Evolutionary conservation across 2,113 vertebrate species (phyloP).

Genomic region (Oriolus oriolus): DNA sequence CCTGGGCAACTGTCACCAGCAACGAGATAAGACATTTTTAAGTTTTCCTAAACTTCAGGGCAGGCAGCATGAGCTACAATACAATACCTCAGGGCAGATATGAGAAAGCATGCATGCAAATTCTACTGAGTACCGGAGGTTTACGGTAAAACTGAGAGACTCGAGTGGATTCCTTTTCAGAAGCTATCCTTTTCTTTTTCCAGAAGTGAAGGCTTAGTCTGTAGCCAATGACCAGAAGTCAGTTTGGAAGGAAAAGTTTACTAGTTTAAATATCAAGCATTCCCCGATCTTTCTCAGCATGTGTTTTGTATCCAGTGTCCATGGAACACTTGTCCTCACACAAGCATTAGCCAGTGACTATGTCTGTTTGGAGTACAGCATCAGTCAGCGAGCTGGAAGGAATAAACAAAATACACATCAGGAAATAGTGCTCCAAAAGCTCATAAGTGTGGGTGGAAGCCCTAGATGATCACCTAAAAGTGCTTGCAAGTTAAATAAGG

Average conservation of each 20-base stretch:
- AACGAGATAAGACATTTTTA: neutral
- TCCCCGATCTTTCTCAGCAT: constrained; percentile 63
- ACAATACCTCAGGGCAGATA: constrained; percentile 35
- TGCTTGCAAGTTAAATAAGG: neutral
- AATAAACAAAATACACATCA: constrained; percentile 65
- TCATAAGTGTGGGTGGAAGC: constrained; percentile 40
- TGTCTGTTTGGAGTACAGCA: constrained; percentile 64
- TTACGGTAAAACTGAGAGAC: constrained; percentile 34
- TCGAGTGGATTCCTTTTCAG: constrained; percentile 32
- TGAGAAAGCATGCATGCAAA: constrained; percentile 4
- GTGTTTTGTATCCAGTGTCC: constrained; percentile 66
- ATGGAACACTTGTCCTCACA: constrained; percentile 67
- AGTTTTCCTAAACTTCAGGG: neutral
- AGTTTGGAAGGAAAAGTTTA: constrained; percentile 51
- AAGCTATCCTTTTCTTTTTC: constrained; percentile 60
- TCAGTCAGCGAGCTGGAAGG: constrained; percentile 66
- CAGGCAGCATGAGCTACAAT: neutral
- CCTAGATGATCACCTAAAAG: constrained; percentile 12
- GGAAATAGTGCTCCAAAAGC: constrained; percentile 57
- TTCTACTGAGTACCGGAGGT: constrained; percentile 44
- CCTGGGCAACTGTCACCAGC: neutral
- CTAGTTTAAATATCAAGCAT: constrained; percentile 60
- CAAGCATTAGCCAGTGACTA: constrained; percentile 66
- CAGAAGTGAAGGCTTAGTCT: constrained; percentile 51
- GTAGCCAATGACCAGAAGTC: constrained; percentile 48